Evolutionary conservation across 2,113 vertebrate species (phyloP).

Genomic region (Daboia siamensis): DNA sequence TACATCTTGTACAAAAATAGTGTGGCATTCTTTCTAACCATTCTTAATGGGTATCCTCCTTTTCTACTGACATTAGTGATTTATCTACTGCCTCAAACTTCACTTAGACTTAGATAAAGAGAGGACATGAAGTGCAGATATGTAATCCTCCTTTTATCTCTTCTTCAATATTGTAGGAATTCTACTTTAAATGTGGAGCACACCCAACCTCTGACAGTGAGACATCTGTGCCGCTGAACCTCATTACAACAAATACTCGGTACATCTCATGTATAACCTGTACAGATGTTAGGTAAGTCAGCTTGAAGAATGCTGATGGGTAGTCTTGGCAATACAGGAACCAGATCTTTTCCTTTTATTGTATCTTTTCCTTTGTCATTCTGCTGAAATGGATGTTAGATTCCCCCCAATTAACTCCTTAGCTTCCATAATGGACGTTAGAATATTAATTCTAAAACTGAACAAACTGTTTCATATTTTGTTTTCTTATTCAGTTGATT

Average conservation of each 20-base stretch:
- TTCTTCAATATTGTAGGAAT: conserved; percentile 75
- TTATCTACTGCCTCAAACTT: conserved; percentile 41
- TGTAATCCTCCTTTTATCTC: conserved; percentile 56
- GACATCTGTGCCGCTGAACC: conserved; percentile 80
- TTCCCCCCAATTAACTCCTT: background rate
- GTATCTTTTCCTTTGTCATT: background rate
- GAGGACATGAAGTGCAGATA: background rate
- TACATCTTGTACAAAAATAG: background rate
- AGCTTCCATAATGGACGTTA: background rate
- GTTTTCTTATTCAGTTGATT: background rate
- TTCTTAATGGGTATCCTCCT: conserved; percentile 19
- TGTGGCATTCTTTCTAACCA: conserved; percentile 3
- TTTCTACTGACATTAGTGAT: conserved; percentile 38
- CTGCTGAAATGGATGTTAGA: background rate
- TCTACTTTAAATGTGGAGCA: conserved; percentile 85
- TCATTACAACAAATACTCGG: conserved; percentile 76
- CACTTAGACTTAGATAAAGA: conserved; percentile 41
- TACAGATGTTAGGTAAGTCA: conserved; percentile 77
- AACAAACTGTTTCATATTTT: background rate
- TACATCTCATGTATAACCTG: conserved; percentile 79
- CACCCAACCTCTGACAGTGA: conserved; percentile 80
- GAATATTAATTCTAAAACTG: background rate
- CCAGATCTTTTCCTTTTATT: background rate
- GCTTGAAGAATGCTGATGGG: background rate
- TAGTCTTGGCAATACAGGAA: background rate